These are phyloP conservation scores for Daphoenositta chrysoptera DNA, from an alignment of 2,113 vertebrate genomes.

Conservation along the genomic window DNA sequence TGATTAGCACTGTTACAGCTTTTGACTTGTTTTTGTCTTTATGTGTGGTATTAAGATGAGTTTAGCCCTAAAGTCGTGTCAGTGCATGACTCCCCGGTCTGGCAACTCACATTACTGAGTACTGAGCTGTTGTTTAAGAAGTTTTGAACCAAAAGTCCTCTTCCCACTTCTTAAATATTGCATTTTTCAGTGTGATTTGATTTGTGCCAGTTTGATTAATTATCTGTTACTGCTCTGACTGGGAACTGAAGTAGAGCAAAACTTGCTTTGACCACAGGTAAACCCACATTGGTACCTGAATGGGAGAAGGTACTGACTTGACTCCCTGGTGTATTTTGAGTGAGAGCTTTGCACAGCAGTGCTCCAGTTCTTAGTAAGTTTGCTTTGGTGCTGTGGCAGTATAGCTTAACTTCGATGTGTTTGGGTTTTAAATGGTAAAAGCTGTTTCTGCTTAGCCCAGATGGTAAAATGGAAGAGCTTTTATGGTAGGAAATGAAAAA, in stretches of 20 bases:
- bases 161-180: neutral
- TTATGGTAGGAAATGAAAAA: neutral
- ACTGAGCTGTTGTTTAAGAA: neutral
- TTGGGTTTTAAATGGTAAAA: neutral
- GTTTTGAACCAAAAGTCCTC: neutral
- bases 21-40: neutral
- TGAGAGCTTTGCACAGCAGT: neutral
- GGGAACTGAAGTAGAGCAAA: neutral
- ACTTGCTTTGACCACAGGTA: neutral
- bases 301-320: neutral
- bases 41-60: neutral
- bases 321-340: neutral
- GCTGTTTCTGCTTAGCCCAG: neutral
- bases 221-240: neutral
- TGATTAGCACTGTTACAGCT: neutral
- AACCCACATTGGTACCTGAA: neutral
- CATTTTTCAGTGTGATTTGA: neutral
- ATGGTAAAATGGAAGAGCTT: neutral
- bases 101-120: neutral
- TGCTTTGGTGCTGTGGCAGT: neutral
- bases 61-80: neutral
- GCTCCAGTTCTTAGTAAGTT: neutral
- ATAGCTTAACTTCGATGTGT: neutral
- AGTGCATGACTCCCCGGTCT: neutral
- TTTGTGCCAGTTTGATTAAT: neutral